phyloP scores from a whole-genome alignment of 2,113 vertebrate species.

The Ancistrus triradiatus region DNA sequence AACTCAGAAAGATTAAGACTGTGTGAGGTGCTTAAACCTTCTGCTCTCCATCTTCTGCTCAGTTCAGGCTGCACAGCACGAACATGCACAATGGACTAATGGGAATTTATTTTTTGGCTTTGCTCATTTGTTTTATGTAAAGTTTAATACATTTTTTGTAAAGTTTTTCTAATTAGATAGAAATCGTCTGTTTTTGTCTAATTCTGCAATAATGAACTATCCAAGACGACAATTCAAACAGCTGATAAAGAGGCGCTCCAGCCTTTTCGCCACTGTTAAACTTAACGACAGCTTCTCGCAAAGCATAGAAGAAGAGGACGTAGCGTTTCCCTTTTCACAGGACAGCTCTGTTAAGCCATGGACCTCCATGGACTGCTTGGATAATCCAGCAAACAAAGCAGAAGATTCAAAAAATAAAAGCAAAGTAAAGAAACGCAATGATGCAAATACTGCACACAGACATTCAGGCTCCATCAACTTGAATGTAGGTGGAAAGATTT shows the following conservation, averaged over 20 bases:
- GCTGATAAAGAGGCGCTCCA: constrained; percentile 62
- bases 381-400: neutral
- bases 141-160: neutral
- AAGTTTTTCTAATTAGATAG: too few relatives aligned
- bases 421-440: constrained; percentile 4
- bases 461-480: constrained; percentile 72
- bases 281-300: constrained; percentile 59
- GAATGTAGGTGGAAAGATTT: constrained; percentile 78
- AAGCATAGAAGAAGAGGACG: constrained; percentile 56
- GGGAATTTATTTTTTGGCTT: neutral
- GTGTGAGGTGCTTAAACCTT: constrained; percentile 56
- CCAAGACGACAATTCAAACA: constrained; percentile 46
- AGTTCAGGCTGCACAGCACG: neutral
- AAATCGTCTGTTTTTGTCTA: neutral
- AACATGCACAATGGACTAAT: neutral
- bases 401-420: neutral
- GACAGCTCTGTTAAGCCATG: constrained; percentile 77
- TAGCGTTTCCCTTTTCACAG: constrained; percentile 73
- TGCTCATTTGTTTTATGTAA: neutral
- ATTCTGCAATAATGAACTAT: constrained; percentile 49
- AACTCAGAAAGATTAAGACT: constrained; percentile 73
- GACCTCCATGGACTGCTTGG: constrained; percentile 78
- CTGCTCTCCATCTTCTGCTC: constrained; percentile 50
- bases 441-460: constrained; percentile 21
- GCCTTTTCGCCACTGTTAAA: constrained; percentile 74